Base-by-base conservation (phyloP, 2,888 invertebrate species). In the Rhaphigaster nebulosa region DNA sequence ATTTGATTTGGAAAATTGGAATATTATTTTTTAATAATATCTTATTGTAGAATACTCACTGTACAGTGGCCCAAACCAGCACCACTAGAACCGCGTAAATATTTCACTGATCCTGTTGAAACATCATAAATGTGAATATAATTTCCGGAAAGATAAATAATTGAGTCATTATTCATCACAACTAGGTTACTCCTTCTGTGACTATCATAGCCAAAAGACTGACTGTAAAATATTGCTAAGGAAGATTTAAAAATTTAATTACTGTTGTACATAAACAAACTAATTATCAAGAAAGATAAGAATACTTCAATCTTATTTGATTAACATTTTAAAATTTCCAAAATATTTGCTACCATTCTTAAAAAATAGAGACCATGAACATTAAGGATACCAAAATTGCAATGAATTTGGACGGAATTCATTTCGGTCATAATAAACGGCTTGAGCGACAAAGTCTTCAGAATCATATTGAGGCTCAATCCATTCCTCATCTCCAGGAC, bases 171-270 rank as follows among this genome's bases (percentile, higher is more conserved):
- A 93, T 98, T 97, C 84, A 97, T 95, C 10, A 97, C 95, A 92
- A 96, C 96, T 84, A 98, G 94, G 93, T 98, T 98, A 93, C 96
- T 97, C 91, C 96, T 95, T 93, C 96, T 96, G 92, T 95, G 96
- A 93, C 97, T 97, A 93, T 98, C 96, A 93, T 98, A 98, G 18
- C 98, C 98, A 93, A 96, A 98, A 0, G 98, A 98, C 94, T 97
- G 95, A 93, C 98, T 98, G 91, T 90, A 87, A 91, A 91, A 88
- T 91, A 65, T 87, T 29, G 76, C 89, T 88, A 91, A 70, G 87
- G 89, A 65, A 54, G 3, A 87, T 87, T 54, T 87, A 87, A 54
- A 76, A 20, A 76, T 20, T 1, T 1, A 34, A 20, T 76, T 20
- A 38, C 4, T 8, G 29, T 6, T 34, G 0, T 8, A 20, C 4